Evolutionary conservation across 2,113 vertebrate species (phyloP).

Genomic region (Acrocephalus arundinaceus): DNA sequence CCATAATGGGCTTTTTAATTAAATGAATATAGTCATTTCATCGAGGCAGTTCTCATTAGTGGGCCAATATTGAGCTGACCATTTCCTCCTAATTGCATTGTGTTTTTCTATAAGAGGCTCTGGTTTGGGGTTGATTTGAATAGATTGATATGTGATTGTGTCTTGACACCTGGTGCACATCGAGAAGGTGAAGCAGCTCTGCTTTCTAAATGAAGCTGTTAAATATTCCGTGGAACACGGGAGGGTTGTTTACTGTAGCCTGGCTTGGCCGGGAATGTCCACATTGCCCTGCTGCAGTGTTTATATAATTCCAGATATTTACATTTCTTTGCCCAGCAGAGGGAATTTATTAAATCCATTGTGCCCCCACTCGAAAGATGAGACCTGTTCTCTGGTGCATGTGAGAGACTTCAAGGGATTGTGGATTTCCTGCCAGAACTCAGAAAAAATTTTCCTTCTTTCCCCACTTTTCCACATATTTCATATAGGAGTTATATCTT

Average conservation of each 20-base stretch:
- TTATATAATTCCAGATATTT: not conserved
- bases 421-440: not conserved
- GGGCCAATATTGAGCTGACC: constrained; percentile 67
- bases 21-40: constrained; percentile 76
- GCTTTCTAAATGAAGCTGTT: constrained; percentile 8
- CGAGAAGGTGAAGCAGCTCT: not conserved
- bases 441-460: not conserved
- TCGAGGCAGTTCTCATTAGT: constrained; percentile 75
- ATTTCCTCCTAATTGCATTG: constrained; percentile 69
- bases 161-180: constrained; percentile 1
- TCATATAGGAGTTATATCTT: not conserved
- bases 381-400: not conserved
- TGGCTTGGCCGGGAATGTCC: not conserved
- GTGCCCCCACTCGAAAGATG: not conserved
- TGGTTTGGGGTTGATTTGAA: constrained; percentile 68
- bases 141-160: constrained; percentile 58
- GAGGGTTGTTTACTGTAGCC: not conserved
- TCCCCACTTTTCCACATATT: not conserved
- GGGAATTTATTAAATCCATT: not conserved
- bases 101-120: constrained; percentile 45
- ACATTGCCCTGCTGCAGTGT: not conserved
- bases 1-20: constrained; percentile 78
- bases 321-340: not conserved
- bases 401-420: not conserved
- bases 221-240: not conserved